Base-by-base conservation (phyloP, 1,140 invertebrate genomes). In the Drosophila nigromelanica region DNA sequence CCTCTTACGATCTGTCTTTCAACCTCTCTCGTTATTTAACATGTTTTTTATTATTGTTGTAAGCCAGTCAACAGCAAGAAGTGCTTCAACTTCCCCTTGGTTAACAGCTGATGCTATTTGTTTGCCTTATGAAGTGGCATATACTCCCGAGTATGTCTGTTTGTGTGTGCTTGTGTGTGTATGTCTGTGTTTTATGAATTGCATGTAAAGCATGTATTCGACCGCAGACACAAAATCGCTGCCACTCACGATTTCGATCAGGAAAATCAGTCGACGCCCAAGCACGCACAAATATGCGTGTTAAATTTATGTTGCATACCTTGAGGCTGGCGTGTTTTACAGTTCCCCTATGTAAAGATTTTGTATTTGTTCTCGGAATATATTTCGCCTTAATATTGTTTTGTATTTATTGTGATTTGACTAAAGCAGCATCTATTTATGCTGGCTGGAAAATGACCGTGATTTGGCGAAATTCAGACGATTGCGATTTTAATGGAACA, bases 91-190 rank as follows among this genome's bases (percentile, higher is more conserved):
- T 14, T 8, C 24, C 42, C 10, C 18, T 61, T 21, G 2, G 10
- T 15, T 70, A 73, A 69, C 73, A 59, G 58, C 56, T 69, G 62
- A 73, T 63, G 68, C 71, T 61, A 76, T 76, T 80, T 80, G 68
- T 69, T 76, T 76, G 54, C 72, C 61, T 71, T 75, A 78, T 82
- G 33, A 30, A 18, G 18, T 18, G 18, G 18, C 18, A 18, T 18
- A 18, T 18, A 18, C 15, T 18, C 12, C 12, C 8, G 11, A 1
- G 18, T 18, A 18, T 63, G 48, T 27, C 27, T 5, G 27, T 27
- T 0, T 27, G 27, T 27, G 27, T 27, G 27, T 6, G 27, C 5
- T 5, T 27, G 27, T 27, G 5, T 27, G 27, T 27, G 27, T 27
- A 27, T 0, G 24, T 27, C 5, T 27, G 27, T 35, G 33, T 8